These are phyloP conservation scores for Thecocarcelia acutangulata DNA, from an alignment of 2,888 invertebrate genomes.

Conservation along the genomic window DNA sequence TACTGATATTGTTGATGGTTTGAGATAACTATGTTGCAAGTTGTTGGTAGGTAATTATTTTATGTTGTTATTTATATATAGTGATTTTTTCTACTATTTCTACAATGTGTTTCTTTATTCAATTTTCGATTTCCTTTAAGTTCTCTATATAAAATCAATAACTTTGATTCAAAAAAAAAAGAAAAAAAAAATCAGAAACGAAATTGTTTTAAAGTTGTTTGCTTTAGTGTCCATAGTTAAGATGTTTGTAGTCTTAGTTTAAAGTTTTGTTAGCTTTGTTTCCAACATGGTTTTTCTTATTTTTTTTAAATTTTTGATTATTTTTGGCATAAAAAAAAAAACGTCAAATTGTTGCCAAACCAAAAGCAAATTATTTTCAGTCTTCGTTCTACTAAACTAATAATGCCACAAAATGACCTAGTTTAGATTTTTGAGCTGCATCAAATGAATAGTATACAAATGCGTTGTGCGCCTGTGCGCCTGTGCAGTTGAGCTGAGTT, in stretches of 20 bases:
- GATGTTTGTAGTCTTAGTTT: conserved; percentile 60
- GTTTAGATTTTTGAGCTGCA: conserved; percentile 63
- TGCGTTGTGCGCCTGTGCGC: not conserved
- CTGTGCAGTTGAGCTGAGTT: not conserved
- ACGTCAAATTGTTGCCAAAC: conserved; percentile 33
- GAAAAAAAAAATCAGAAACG: conserved; percentile 2
- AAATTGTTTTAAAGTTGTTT: conserved; percentile 37
- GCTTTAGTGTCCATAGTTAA: conserved; percentile 35
- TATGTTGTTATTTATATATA: conserved; percentile 52
- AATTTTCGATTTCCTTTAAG: conserved; percentile 61
- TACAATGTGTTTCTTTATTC: conserved; percentile 36
- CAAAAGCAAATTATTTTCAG: conserved; percentile 21
- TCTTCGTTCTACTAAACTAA: conserved; percentile 74
- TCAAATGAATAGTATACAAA: too few species aligned
- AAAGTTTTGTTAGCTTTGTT: conserved; percentile 40
- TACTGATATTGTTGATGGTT: not conserved
- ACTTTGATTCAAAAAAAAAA: conserved; percentile 37
- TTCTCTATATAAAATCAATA: conserved; percentile 45
- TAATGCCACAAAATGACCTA: conserved; percentile 74
- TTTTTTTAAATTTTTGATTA: conserved; percentile 27
- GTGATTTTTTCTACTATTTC: not conserved
- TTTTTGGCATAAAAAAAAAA: conserved; percentile 35
- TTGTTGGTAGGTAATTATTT: conserved; percentile 62
- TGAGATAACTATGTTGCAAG: conserved; percentile 52
- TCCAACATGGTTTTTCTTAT: conserved; percentile 12